Evolutionary conservation across 2,113 vertebrate genomes (phyloP).

Genomic region (Platysternon megacephalum): DNA sequence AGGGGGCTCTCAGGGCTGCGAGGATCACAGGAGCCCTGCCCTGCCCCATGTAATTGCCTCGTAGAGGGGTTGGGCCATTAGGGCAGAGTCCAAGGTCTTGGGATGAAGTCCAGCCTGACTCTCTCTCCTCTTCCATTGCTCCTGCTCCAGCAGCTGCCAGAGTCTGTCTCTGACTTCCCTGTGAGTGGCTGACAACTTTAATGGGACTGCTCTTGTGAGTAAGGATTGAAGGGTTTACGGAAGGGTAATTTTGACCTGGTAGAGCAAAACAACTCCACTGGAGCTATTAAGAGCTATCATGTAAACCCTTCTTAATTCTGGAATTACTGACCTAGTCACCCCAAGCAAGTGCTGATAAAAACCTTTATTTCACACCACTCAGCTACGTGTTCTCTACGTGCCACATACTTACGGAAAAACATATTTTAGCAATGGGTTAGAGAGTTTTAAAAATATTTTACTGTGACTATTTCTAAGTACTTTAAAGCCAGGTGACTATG

Average conservation of each 20-base stretch:
- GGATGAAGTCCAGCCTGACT: not conserved
- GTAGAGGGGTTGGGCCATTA: not conserved
- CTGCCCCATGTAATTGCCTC: not conserved
- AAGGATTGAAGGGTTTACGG: not conserved
- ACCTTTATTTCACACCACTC: rapidly evolving
- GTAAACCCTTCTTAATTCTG: not conserved
- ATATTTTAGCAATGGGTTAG: not conserved
- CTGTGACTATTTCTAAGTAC: not conserved
- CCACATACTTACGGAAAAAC: not conserved
- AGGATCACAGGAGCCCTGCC: not conserved
- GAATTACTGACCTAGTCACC: not conserved
- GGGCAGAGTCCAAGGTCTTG: not conserved
- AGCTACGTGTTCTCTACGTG: rapidly evolving
- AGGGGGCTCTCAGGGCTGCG: not conserved
- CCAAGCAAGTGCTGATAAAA: not conserved
- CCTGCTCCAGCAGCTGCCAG: not conserved
- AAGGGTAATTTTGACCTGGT: not conserved
- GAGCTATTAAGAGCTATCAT: not conserved
- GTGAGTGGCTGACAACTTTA: rapidly evolving
- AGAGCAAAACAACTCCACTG: not conserved
- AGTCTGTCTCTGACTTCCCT: not conserved
- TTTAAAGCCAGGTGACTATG: not conserved
- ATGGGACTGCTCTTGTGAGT: not conserved
- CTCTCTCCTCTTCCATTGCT: not conserved
- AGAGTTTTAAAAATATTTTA: not conserved